Conservation (phyloP, 2,888 invertebrate genomes). For the Caenorhabditis imperialis region DNA sequence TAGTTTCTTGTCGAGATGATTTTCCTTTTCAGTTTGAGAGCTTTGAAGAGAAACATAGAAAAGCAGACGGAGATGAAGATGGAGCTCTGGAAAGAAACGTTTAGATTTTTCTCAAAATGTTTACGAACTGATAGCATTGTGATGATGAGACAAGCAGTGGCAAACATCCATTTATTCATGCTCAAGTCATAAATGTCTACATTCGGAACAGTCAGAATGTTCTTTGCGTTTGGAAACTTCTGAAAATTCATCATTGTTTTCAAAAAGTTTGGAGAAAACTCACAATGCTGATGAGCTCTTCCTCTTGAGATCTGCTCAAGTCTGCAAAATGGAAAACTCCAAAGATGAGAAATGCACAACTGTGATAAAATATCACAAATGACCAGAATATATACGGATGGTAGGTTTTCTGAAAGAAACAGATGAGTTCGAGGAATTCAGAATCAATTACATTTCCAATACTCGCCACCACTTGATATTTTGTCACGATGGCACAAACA, state of each 20-base stretch:
- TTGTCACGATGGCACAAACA: constrained; percentile 41
- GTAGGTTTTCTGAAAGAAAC: constrained; percentile 9
- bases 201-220: constrained; percentile 11
- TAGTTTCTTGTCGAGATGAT: constrained; percentile 26
- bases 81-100: constrained; percentile 27
- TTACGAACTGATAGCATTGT: constrained; percentile 14
- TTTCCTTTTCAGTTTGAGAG: constrained; percentile 15
- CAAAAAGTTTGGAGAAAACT: background rate
- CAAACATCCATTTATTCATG: constrained; percentile 25
- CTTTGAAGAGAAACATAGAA: constrained; percentile 23
- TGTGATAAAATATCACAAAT: constrained; percentile 32
- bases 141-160: constrained; percentile 8
- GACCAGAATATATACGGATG: constrained; percentile 19
- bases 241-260: background rate
- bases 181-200: constrained; percentile 29
- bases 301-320: constrained; percentile 4
- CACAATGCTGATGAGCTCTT: constrained; percentile 11
- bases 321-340: constrained; percentile 11
- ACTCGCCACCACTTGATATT: constrained; percentile 37
- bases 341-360: constrained; percentile 21
- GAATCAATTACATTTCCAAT: constrained; percentile 31
- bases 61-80: constrained; percentile 30
- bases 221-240: constrained; percentile 41
- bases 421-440: background rate
- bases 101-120: background rate